A percentile compares a stretch with the other conserved stretches of the same genome.
These are phyloP conservation scores for Trichonephila clavipes DNA, from an alignment of 1,140 invertebrate species.

Conservation along the genomic window DNA sequence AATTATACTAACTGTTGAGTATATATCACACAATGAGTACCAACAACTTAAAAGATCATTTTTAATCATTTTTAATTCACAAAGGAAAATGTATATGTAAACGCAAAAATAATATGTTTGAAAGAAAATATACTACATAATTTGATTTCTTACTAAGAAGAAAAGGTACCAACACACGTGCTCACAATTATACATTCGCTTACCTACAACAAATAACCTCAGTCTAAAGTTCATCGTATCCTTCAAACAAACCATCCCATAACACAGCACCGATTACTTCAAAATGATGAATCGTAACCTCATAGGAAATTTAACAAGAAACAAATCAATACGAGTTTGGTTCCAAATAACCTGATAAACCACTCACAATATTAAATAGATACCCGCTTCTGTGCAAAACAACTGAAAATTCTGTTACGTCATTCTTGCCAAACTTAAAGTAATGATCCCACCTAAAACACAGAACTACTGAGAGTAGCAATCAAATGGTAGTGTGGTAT, in stretches of 20 bases:
- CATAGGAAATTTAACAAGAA: neutral
- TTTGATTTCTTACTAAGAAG: too few species aligned
- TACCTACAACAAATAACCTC: too few species aligned
- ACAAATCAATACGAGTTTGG: neutral
- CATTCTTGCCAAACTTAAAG: neutral
- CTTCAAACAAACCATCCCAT: neutral
- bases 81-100: too few species aligned
- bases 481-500: neutral
- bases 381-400: neutral
- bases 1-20: too few species aligned
- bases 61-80: too few species aligned
- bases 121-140: too few species aligned
- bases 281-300: neutral
- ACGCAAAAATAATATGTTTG: too few species aligned
- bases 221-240: too few species aligned
- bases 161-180: too few species aligned
- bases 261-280: neutral
- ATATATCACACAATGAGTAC: too few species aligned
- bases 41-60: too few species aligned
- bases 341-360: neutral
- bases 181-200: too few species aligned
- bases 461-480: neutral
- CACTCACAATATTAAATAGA: slow-evolving; percentile 8
- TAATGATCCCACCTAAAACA: neutral
- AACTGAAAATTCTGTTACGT: neutral